These are phyloP conservation scores for Megalops atlanticus DNA, from an alignment of 2,113 vertebrate genomes.

Conservation along the genomic window DNA sequence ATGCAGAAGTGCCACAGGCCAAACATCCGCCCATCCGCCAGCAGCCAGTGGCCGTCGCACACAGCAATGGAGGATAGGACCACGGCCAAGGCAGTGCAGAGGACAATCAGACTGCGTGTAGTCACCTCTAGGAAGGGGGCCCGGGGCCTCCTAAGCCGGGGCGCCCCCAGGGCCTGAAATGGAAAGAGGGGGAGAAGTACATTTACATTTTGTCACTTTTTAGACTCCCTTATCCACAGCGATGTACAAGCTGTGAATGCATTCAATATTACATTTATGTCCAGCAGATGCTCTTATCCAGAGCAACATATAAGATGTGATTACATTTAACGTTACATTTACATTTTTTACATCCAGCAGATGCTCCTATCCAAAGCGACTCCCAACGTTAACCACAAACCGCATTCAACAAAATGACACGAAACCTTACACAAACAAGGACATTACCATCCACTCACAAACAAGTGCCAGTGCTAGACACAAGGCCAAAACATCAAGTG, in stretches of 20 bases:
- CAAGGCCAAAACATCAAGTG: too few species aligned
- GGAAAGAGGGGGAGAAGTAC: not conserved
- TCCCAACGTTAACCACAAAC: too few species aligned
- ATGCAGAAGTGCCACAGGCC: slow-evolving; percentile 81
- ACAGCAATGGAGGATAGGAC: slow-evolving; percentile 76
- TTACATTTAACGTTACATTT: too few species aligned
- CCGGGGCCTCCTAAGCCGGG: slow-evolving; percentile 31
- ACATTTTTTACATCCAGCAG: too few species aligned
- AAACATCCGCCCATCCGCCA: slow-evolving; percentile 56
- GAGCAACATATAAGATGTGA: not conserved
- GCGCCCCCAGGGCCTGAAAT: slow-evolving; percentile 54
- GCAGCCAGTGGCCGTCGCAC: slow-evolving; percentile 79
- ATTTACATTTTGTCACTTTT: not conserved
- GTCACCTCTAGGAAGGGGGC: slow-evolving; percentile 70
- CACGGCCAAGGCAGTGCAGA: slow-evolving; percentile 67
- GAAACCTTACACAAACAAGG: too few species aligned
- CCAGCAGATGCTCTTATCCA: not conserved
- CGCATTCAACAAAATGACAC: too few species aligned
- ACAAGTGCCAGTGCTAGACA: too few species aligned
- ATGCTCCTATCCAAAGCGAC: too few species aligned
- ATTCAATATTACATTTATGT: not conserved
- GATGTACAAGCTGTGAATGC: not conserved
- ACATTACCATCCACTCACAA: too few species aligned
- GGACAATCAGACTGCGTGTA: slow-evolving; percentile 73
- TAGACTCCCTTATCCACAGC: not conserved